These are phyloP conservation scores for Myotis daubentonii DNA, from an alignment of 2,797 vertebrate genomes.

Conservation along the genomic window DNA sequence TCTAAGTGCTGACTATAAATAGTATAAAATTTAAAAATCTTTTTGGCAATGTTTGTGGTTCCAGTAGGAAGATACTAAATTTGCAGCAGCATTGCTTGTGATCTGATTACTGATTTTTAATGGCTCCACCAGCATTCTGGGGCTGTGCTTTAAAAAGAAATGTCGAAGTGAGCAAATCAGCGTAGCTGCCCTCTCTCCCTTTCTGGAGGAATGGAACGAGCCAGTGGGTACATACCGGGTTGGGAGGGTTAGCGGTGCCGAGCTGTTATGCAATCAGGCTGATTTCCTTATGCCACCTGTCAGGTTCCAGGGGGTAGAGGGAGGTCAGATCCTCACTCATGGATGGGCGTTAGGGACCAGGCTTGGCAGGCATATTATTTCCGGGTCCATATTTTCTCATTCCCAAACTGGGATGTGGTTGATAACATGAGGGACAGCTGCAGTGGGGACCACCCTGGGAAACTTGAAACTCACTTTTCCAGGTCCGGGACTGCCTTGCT, in stretches of 20 bases:
- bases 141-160: background rate
- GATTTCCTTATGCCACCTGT: background rate
- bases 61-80: background rate
- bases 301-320: background rate
- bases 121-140: background rate
- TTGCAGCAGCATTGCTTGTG: background rate
- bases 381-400: background rate
- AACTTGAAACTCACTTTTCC: background rate
- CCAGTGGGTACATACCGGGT: background rate
- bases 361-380: background rate
- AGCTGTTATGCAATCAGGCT: background rate
- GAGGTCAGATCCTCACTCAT: background rate
- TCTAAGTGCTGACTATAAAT: background rate
- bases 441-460: background rate
- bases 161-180: background rate
- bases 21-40: background rate
- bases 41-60: slow-evolving; percentile 30
- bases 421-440: background rate
- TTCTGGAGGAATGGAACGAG: slow-evolving; percentile 8
- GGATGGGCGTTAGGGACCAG: background rate
- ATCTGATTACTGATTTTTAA: background rate
- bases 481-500: background rate
- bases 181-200: background rate
- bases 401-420: background rate
- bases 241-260: background rate